Conservation (phyloP, 2,888 invertebrate species). For the Bhutanitis thaidina region DNA sequence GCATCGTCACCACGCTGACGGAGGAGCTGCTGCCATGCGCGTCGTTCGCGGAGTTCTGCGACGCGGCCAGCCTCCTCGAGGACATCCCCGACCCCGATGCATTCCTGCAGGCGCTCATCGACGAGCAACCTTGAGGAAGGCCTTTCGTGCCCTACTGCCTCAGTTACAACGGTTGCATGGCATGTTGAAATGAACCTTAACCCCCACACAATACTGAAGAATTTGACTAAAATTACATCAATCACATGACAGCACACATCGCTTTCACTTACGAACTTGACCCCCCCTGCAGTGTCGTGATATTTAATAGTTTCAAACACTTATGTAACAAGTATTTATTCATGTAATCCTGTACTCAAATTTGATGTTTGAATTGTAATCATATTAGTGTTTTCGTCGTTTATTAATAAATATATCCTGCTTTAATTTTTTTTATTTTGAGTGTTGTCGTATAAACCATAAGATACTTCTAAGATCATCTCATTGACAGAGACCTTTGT, state of each 20-base stretch:
- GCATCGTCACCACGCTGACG: slow-evolving; percentile 88
- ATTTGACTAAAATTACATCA: slow-evolving; percentile 2
- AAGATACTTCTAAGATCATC: too few relatives aligned
- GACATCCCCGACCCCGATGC: slow-evolving; percentile 83
- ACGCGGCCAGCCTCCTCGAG: slow-evolving; percentile 90
- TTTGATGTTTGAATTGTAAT: slow-evolving; percentile 28
- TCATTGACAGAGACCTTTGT: too few relatives aligned
- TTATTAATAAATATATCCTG: slow-evolving; percentile 37
- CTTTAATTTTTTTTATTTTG: slow-evolving; percentile 31
- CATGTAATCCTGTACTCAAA: slow-evolving; percentile 20
- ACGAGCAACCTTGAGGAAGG: slow-evolving; percentile 57
- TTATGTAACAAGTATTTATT: slow-evolving; percentile 20
- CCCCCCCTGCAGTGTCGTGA: slow-evolving; percentile 8
- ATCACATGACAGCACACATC: neutral
- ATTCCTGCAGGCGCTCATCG: slow-evolving; percentile 51
- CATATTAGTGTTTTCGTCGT: slow-evolving; percentile 31
- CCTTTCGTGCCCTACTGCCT: slow-evolving; percentile 48
- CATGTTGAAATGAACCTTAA: slow-evolving; percentile 32
- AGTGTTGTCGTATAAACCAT: too few relatives aligned
- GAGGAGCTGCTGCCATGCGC: slow-evolving; percentile 95
- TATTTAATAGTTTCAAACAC: neutral
- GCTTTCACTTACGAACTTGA: slow-evolving; percentile 10
- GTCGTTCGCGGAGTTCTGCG: slow-evolving; percentile 95
- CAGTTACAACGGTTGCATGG: slow-evolving; percentile 51
- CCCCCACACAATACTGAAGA: neutral